Evolutionary conservation across 2,113 vertebrate genomes (phyloP), one percentile per base, ranked within the genome.

Genomic region (Oreotrochilus melanogaster): DNA sequence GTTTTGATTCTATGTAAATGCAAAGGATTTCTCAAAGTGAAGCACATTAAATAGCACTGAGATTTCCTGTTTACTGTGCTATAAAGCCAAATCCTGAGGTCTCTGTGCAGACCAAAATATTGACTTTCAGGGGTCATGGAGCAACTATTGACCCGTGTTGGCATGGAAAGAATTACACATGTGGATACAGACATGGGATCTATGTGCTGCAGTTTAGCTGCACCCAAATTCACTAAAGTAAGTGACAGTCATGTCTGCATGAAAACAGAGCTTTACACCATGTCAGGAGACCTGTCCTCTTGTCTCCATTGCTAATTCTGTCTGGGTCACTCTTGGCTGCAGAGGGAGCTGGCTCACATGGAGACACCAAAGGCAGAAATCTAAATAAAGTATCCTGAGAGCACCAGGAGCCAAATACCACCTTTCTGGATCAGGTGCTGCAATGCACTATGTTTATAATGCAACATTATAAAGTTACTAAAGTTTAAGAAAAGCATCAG

Each of bases 41-140:
- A 81, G 61, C 60, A 71, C 90, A 48, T 71, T 67, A 78, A 93
- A 60, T 37, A 80, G 75, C 27, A 14, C 75, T 81, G 83, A 93
- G 71, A 81, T 78, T 89, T 92, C 86, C 89, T 93, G 83, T 86
- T 95, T 89, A 91, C 69, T 84, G 0, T 33, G 94, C 82, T 78
- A 7, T 74, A 89, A 94, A 95, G 83, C 66, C 35, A 47, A 69
- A 71, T 78, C 62, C 91, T 88, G 64, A 86, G 57, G 48, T 67
- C 83, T 88, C 86, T 69, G 22, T 64, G 47, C 65, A 94, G 82
- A 53, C 28, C 47, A 74, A 95, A 86, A 88, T 95, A 89, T 61
- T 95, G 89, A 93, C 94, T 95, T 93, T 91, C 39, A 91, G 35
- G 88, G 86, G 73, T 95, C 94, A 95, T 8, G 53, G 54, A 89